phyloP scores from a whole-genome alignment of 2,797 vertebrate genomes.

The Acanthis flammea region DNA sequence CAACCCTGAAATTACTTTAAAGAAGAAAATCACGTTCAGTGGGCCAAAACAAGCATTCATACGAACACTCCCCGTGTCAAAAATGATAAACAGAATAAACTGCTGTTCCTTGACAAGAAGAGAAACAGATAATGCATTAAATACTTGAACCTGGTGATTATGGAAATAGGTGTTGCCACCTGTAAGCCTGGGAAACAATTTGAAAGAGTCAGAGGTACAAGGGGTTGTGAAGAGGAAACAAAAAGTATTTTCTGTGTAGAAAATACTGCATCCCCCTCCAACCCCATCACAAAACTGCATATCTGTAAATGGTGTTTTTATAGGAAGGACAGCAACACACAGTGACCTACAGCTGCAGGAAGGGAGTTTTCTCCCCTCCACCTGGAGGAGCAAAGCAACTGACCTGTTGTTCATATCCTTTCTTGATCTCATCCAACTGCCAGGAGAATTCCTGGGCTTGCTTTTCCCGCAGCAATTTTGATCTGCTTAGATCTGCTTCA shows the following conservation, averaged over 20 bases:
- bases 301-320: neutral
- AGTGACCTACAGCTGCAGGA: neutral
- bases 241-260: neutral
- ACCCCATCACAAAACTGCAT: neutral
- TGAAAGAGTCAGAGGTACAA: neutral
- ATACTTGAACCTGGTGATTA: neutral
- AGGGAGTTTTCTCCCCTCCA: neutral
- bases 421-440: conserved; percentile 84
- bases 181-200: conserved; percentile 8
- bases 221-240: neutral
- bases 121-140: neutral
- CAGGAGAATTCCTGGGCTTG: conserved; percentile 87
- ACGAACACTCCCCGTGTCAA: neutral
- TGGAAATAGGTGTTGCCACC: conserved; percentile 47
- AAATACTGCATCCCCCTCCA: neutral
- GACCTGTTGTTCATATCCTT: conserved; percentile 90
- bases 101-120: neutral
- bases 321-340: neutral
- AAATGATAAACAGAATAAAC: neutral
- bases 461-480: conserved; percentile 88
- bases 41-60: conserved; percentile 45
- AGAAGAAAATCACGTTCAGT: neutral
- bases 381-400: conserved; percentile 63
- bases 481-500: conserved; percentile 87
- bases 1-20: conserved; percentile 9